Evolutionary conservation across 2,113 vertebrate genomes (phyloP), one percentile per base, ranked within the genome.

Genomic region (Muntiacus reevesi): DNA sequence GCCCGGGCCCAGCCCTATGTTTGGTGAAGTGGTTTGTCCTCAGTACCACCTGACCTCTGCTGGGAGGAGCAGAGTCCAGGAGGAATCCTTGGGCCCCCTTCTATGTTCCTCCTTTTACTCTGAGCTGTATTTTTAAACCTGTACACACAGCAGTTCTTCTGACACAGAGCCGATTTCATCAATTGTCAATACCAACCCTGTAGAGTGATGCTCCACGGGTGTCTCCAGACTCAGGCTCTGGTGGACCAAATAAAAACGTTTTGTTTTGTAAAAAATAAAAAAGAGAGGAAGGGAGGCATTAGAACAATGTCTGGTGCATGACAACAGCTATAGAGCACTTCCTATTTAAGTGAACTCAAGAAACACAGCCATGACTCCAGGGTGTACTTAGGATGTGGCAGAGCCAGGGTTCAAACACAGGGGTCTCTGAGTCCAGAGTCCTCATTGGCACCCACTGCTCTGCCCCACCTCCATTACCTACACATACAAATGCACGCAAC

Each of bases 221-320:
- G 98, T 99, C 99, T 99, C 99, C 99, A 99, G 99, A 99, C 99
- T 99, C 99, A 99, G 99, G 99, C 99, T 99, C 99, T 98, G 97
- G 99, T 13, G 99, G 99, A 99, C 99, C 99, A 99, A 99, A 99
- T 99, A 99, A 99, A 97, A 95, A 99, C 99, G 96, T 98, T 99
- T 99, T 99, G 98, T 99, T 99, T 99, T 99, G 98, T 99, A 99
- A 98, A 67, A 64, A n/a, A 36, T 40, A 19, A 10, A 71, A 71
- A 36, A 23, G 40, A 12, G 36, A 25, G 36, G 36, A 74, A 74
- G 36, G 67, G 10, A 40, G 36, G 74, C 52, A 14, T 43, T 5
- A 55, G 43, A 40, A 50, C 3, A 5, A 30, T 10, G 52, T 10
- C 45, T 27, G 55, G 5, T 17, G 8, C 16, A 3, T 21, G 19